Base-by-base conservation (phyloP, 2,113 vertebrate genomes). In the Gambusia holbrooki region DNA sequence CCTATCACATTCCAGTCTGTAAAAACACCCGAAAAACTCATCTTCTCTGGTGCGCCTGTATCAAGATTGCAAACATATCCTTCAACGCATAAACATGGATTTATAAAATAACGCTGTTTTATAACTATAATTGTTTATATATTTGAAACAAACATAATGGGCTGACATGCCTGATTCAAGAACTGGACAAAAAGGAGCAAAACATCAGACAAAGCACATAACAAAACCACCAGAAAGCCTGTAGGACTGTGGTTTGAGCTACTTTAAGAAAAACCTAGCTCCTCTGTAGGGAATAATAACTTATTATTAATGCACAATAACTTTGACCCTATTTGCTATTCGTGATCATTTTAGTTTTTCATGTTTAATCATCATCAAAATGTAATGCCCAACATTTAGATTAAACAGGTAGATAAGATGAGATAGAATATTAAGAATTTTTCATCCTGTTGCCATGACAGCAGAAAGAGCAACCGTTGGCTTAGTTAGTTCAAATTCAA, bases 401-500 rank as follows among this genome's bases (percentile, higher is more conserved):
- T 40, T 40, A 12, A 13, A 40, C n/a, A 42, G 8, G 13, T 15
- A 66, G 3, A 17, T 28, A 3, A 19, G 37, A 3, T 9, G 1
- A 27, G 10, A 11, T 10, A 17, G n/a, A 3, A 40, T 66, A 40
- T 3, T 11, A 28, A 28, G 0, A 5, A 5, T 29, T 62, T 29
- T 15, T 42, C 33, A 27, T n/a, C 13, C 11, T 22, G 67, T 69
- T 69, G 30, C 45, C 48, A 69, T 58, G 68, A 69, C 68, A 69
- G 30, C 68, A 22, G 8, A 17, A 13, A 7, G 45, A n/a, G 32
- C 48, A 32, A 25, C 30, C 22, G 9, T 69, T 54, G n/a, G 51
- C 22, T 25, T 58, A 58, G 22, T 19, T 19, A 54, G 51, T 7
- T 58, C 25, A 25, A 17, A 2, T 17, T 63, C 17, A 32, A 17